A percentile compares a stretch with the other conserved stretches of the same genome.
These are phyloP conservation scores for Cephus nigrinus DNA, from an alignment of 2,888 invertebrate species.

Conservation along the genomic window DNA sequence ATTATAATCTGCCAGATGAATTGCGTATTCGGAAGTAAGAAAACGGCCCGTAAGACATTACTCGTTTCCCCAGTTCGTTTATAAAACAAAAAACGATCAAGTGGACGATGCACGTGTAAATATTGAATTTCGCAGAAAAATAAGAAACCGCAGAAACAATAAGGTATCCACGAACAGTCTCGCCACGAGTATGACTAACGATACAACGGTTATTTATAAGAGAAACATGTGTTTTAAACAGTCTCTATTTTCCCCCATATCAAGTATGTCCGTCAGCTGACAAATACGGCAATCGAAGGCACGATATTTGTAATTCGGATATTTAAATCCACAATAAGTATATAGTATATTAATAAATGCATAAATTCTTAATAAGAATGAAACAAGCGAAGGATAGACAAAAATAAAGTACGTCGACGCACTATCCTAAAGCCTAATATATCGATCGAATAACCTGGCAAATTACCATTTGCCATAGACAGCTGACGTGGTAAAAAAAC, in stretches of 20 bases:
- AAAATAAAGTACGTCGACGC: background rate
- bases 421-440: background rate
- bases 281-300: background rate
- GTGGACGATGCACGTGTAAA: background rate
- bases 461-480: background rate
- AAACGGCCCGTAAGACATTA: background rate
- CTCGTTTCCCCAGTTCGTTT: background rate
- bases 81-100: background rate
- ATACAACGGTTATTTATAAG: background rate
- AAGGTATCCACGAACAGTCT: background rate
- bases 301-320: background rate
- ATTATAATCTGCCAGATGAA: background rate
- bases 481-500: background rate
- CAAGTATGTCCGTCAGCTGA: background rate
- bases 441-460: background rate
- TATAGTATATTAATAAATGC: background rate
- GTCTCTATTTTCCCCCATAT: background rate
- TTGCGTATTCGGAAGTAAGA: background rate
- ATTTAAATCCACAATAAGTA: background rate
- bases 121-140: background rate
- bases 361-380: background rate
- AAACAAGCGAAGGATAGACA: background rate
- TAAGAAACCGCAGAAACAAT: background rate
- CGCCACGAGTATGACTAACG: background rate
- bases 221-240: background rate